A percentile compares a stretch with the other conserved stretches of the same genome.
These are phyloP conservation scores for Bufotes viridis DNA, from an alignment of 2,797 vertebrate genomes.

Conservation along the genomic window DNA sequence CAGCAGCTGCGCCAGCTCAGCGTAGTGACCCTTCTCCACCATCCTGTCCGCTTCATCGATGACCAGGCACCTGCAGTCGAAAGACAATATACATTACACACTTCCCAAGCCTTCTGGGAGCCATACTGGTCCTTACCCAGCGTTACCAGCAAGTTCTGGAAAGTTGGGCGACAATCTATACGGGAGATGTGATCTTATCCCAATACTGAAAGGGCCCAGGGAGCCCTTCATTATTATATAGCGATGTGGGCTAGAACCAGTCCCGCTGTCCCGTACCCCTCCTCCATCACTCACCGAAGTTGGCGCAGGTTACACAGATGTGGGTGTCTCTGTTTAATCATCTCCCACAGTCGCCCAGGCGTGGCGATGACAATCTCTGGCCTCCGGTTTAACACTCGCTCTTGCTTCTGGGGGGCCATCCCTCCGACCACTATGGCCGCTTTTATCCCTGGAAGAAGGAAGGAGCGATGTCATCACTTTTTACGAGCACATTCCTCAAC, in stretches of 20 bases:
- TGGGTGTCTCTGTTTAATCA: conserved; percentile 87
- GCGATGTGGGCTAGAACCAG: no score
- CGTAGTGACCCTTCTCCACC: conserved; percentile 95
- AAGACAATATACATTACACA: neutral
- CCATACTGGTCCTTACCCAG: no score
- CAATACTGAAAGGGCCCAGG: no score
- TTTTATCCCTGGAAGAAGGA: conserved; percentile 79
- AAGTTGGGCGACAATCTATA: no score
- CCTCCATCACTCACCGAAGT: conserved; percentile 78
- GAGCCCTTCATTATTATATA: no score
- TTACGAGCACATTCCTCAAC: neutral
- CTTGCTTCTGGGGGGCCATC: conserved; percentile 92
- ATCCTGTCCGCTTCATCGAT: conserved; percentile 97
- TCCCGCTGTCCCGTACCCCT: neutral
- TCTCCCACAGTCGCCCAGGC: conserved; percentile 93
- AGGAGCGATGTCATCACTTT: neutral
- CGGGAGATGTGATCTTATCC: no score
- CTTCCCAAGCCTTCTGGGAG: neutral
- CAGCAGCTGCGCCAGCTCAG: conserved; percentile 89
- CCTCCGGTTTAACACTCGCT: conserved; percentile 83
- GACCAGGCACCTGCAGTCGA: conserved; percentile 86
- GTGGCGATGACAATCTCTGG: conserved; percentile 95
- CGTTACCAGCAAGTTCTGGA: no score
- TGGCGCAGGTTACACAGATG: conserved; percentile 86
- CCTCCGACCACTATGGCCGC: conserved; percentile 93